Evolutionary conservation across 2,797 vertebrate species (phyloP).

Genomic region (Setipinna tenuifilis): DNA sequence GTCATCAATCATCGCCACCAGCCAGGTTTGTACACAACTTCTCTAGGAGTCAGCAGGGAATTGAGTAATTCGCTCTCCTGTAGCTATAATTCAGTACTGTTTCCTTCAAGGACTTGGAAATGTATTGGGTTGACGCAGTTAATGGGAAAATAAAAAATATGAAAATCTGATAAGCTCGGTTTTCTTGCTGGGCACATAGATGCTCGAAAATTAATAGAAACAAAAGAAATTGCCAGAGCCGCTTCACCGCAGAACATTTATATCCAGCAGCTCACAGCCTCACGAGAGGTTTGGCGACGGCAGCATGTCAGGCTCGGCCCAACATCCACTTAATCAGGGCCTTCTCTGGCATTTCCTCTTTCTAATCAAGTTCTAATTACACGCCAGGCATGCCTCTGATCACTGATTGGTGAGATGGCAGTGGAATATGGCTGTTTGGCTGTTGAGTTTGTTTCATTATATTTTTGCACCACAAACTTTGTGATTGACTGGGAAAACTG

Average conservation of each 20-base stretch:
- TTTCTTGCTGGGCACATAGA: neutral
- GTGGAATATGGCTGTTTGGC: neutral
- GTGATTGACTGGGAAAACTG: neutral
- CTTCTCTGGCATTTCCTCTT: neutral
- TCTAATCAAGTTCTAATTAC: conserved; percentile 14
- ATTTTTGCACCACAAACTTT: neutral
- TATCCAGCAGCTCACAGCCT: neutral
- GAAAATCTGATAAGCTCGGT: neutral
- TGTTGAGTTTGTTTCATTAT: neutral
- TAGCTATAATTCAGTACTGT: neutral
- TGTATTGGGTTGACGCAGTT: neutral
- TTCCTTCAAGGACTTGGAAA: neutral
- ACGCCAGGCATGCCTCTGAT: neutral
- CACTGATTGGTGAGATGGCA: neutral
- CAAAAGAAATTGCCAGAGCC: conserved; percentile 9
- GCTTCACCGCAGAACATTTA: neutral
- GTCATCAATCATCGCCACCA: conserved; percentile 12
- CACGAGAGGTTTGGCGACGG: neutral
- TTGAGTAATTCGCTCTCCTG: neutral
- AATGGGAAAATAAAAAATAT: conserved; percentile 1
- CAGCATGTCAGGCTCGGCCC: neutral
- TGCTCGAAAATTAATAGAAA: conserved; percentile 10
- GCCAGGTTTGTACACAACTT: neutral
- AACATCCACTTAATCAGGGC: neutral
- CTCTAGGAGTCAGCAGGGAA: neutral